Evolutionary conservation across 2,113 vertebrate genomes (phyloP).

Genomic region (Rattus rattus): DNA sequence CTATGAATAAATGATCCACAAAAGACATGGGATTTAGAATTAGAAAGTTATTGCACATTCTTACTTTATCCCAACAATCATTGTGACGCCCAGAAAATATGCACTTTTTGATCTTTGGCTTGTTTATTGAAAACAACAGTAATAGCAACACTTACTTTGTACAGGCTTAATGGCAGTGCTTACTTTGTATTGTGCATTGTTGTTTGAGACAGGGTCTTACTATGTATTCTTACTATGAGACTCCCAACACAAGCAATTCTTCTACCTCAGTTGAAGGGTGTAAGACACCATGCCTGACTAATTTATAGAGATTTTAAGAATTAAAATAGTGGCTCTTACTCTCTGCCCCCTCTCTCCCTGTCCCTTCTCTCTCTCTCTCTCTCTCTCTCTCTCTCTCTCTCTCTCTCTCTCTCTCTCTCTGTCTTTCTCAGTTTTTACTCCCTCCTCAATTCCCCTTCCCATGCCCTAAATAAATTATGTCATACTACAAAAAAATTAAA

Average conservation of each 20-base stretch:
- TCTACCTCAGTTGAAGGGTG: too few species aligned
- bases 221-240: background rate
- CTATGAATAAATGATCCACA: background rate
- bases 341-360: too few species aligned
- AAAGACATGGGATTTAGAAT: background rate
- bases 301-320: background rate
- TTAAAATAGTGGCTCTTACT: background rate
- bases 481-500: background rate
- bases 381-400: too few species aligned
- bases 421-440: too few species aligned
- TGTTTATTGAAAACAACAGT: constrained; percentile 12
- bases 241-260: too few species aligned
- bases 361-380: too few species aligned
- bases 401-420: too few species aligned
- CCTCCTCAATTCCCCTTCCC: too few species aligned
- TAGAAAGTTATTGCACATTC: background rate
- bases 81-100: constrained; percentile 26
- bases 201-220: background rate
- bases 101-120: background rate
- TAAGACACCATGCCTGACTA: background rate
- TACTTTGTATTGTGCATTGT: background rate
- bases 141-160: background rate
- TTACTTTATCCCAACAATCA: background rate
- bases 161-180: background rate
- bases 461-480: background rate